Evolutionary conservation across 1,140 invertebrate species (phyloP).

Genomic region (Aphaenogaster rudis): DNA sequence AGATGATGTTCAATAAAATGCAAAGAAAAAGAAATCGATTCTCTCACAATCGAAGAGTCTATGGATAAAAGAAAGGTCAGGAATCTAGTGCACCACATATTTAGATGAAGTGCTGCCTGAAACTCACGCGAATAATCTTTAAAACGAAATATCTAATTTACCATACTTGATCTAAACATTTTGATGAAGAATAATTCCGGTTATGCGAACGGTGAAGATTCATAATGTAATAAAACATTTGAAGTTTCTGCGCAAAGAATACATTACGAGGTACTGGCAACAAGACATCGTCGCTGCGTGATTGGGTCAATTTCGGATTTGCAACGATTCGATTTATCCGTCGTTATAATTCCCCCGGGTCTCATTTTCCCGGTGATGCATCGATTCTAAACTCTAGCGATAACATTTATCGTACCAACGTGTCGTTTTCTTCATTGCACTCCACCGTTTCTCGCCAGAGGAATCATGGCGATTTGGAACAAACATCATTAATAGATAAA

Average conservation of each 20-base stretch:
- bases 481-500: constrained; percentile 11
- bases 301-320: constrained; percentile 29
- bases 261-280: not conserved
- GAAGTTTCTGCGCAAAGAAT: not conserved
- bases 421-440: not conserved
- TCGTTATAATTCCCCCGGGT: not conserved
- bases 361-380: constrained; percentile 7
- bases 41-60: not conserved
- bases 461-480: not conserved
- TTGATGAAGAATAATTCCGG: not conserved
- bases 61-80: not conserved
- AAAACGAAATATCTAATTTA: not conserved
- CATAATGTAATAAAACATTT: not conserved
- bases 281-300: not conserved
- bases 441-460: not conserved
- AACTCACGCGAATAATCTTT: not conserved
- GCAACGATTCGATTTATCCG: not conserved
- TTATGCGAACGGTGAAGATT: not conserved
- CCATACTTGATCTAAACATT: not conserved
- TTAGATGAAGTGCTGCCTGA: not conserved
- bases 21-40: not conserved
- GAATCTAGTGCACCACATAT: not conserved
- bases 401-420: constrained; percentile 18
- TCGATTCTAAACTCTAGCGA: constrained; percentile 9
- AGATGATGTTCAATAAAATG: not conserved